Percentiles rank a stretch among this genome's conserved stretches.
phyloP scores from a whole-genome alignment of 1,140 invertebrate species.

The Euschistus heros region DNA sequence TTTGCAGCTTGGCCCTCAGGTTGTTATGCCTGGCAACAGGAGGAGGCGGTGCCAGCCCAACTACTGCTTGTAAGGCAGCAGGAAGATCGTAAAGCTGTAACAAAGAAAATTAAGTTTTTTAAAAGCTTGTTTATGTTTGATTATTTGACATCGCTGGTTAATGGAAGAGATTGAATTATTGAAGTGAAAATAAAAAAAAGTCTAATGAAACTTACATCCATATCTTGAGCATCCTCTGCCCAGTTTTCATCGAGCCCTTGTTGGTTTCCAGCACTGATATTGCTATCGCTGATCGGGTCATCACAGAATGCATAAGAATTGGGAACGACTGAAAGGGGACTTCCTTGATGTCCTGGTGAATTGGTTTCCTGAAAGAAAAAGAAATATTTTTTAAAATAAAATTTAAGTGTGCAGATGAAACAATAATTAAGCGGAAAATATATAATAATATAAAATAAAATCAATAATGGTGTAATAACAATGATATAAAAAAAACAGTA shows the following conservation, averaged over 20 bases:
- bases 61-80: constrained; percentile 54
- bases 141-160: not conserved
- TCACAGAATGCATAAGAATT: constrained; percentile 31
- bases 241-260: constrained; percentile 39
- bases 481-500: not conserved
- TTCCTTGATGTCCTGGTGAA: constrained; percentile 54
- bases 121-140: not conserved
- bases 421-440: not conserved
- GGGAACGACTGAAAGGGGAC: constrained; percentile 41
- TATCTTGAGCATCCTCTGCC: constrained; percentile 58
- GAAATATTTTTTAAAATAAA: too few species aligned
- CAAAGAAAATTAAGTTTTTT: not conserved
- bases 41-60: constrained; percentile 36
- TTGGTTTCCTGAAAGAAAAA: constrained; percentile 41
- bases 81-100: constrained; percentile 47
- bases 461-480: too few species aligned
- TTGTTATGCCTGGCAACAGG: constrained; percentile 29
- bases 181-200: too few species aligned
- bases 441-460: too few species aligned
- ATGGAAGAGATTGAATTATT: not conserved
- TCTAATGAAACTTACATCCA: constrained; percentile 37
- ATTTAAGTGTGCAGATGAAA: not conserved
- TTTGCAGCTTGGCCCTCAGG: constrained; percentile 32
- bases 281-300: constrained; percentile 43
- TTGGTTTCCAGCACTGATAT: constrained; percentile 32